Evolutionary conservation across 2,797 vertebrate species (phyloP).

Genomic region (Pagetopsis macropterus): DNA sequence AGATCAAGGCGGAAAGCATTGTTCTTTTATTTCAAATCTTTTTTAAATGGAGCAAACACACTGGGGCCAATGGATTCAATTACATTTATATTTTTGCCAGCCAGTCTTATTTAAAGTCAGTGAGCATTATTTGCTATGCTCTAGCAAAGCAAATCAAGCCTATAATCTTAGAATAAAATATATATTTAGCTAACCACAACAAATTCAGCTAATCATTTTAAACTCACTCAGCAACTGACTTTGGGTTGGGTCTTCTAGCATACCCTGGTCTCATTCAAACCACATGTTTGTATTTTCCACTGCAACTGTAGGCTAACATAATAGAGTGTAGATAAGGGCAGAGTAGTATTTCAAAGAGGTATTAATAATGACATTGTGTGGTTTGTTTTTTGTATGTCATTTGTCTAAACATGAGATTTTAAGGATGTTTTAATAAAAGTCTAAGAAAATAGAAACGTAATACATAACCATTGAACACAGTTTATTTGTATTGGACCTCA

Average conservation of each 20-base stretch:
- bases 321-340: neutral
- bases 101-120: constrained; percentile 46
- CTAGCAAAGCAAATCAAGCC: neutral
- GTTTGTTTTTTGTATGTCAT: neutral
- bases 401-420: neutral
- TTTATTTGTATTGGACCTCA: neutral
- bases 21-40: constrained; percentile 36
- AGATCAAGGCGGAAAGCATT: neutral
- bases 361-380: neutral
- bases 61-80: constrained; percentile 26
- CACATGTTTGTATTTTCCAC: neutral
- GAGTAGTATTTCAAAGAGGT: neutral
- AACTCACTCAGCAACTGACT: constrained; percentile 41
- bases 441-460: neutral
- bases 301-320: neutral
- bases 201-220: constrained; percentile 58
- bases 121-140: constrained; percentile 30
- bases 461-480: neutral
- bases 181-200: constrained; percentile 62
- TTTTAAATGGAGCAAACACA: constrained; percentile 44
- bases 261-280: neutral
- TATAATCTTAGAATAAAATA: constrained; percentile 48
- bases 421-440: neutral
- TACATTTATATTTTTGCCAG: constrained; percentile 53
- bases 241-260: constrained; percentile 26